Base-by-base conservation (phyloP, 2,113 vertebrate species). In the Nothoprocta pentlandii region DNA sequence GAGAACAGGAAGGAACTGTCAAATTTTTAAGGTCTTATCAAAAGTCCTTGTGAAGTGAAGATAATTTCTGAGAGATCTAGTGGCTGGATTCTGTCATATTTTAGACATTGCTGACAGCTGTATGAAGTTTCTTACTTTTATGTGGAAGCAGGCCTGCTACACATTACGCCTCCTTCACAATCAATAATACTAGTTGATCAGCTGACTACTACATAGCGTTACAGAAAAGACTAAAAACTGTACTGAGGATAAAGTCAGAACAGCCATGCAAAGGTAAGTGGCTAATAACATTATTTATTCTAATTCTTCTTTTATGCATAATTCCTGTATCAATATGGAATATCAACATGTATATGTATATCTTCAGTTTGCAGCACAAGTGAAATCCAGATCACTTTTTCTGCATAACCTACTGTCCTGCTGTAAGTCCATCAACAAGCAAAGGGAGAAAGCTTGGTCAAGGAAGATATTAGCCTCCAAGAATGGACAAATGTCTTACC, bases 401-500 rank as follows among this genome's bases (percentile, higher is more conserved):
- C 58, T 62, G 56, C 41, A 88, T 7, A 26, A 83, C 49, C 58
- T 32, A 16, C 58, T 82, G 54, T n/a, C 62, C 53, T 61, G 34
- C 13, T 73, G 56, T 21, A 63, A 62, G 22, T 44, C 20, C 16
- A 41, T 28, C 32, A 63, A 88, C 74, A n/a, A 62, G 16, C n/a
- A 58, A 34, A 56, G 14, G 25, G 19, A 41, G 15, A 85, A 4
- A 77, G 10, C 36, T 86, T 56, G 95, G 12, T 46, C 77, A 80
- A 93, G 61, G 54, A 76, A 1, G 3, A 75, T 12, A 41, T 90
- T 76, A 89, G 34, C 17, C 25, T 67, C 39, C 28, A 13, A 74
- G 51, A 75, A 10, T 2, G 2, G 44, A 28, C 54, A 54, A 67
- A 79, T 76, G 53, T 92, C 97, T 97, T 97, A 97, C 97, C 97